phyloP scores from a whole-genome alignment of 2,888 invertebrate species.

The Stegophylla sp. region DNA sequence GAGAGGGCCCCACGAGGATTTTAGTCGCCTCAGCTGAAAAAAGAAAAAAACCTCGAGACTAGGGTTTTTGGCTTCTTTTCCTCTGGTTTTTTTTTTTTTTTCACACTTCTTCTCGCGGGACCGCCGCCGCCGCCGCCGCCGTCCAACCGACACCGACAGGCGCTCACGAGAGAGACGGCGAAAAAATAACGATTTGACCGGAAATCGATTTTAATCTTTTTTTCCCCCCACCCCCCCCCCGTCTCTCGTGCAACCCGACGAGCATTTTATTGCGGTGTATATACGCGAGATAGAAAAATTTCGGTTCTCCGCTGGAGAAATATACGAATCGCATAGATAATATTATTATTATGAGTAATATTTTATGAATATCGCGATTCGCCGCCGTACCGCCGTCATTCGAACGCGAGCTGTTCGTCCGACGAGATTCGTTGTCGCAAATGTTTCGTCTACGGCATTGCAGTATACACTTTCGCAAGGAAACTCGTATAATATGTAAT shows the following conservation, averaged over 20 bases:
- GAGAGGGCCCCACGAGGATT: constrained; percentile 44
- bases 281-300: neutral
- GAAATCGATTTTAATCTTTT: constrained; percentile 43
- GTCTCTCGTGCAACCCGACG: neutral
- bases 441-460: neutral
- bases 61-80: constrained; percentile 47
- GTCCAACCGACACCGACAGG: neutral
- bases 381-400: neutral
- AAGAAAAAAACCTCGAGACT: constrained; percentile 40
- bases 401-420: too few relatives aligned
- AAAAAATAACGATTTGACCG: constrained; percentile 53
- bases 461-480: too few relatives aligned
- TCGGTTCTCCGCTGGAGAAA: neutral
- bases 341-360: neutral
- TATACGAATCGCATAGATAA: neutral
- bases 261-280: neutral
- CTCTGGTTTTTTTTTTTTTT: constrained; percentile 13
- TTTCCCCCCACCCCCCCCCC: neutral
- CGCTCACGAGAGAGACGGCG: neutral
- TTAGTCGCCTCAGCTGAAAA: constrained; percentile 51
- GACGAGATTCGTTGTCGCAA: too few relatives aligned
- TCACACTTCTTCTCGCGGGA: constrained; percentile 25
- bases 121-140: neutral
- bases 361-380: neutral
- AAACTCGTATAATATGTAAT: neutral